Evolutionary conservation across 2,113 vertebrate species (phyloP).

Genomic region (Ia io): DNA sequence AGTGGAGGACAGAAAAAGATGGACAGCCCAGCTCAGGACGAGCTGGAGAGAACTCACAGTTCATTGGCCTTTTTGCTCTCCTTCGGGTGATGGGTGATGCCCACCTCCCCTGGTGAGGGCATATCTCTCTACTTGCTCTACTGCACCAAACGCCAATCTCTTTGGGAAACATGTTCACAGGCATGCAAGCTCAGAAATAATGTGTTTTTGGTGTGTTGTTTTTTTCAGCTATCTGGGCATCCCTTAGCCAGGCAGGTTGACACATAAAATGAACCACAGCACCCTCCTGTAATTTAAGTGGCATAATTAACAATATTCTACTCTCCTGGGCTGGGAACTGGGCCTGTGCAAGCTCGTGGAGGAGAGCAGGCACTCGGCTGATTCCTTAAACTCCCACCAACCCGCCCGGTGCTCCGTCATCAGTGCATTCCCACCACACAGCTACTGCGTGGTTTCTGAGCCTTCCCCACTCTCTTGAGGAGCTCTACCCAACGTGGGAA

Average conservation of each 20-base stretch:
- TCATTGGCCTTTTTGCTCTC: background rate
- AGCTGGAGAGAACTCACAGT: background rate
- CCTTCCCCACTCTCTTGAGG: background rate
- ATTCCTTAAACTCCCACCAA: background rate
- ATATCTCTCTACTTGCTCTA: background rate
- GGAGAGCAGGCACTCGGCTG: background rate
- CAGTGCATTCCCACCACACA: background rate
- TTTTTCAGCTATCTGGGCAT: background rate
- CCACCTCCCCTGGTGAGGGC: background rate
- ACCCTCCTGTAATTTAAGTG: background rate
- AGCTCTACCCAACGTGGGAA: background rate
- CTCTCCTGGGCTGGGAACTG: background rate
- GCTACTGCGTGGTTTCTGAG: background rate
- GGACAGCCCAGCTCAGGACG: background rate
- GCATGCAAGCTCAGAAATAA: background rate
- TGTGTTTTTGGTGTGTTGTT: background rate
- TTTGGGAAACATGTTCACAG: background rate
- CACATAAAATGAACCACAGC: background rate
- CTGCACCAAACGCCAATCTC: background rate
- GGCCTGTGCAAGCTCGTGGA: accelerated
- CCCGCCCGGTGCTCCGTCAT: background rate
- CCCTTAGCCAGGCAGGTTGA: background rate
- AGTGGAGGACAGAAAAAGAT: background rate
- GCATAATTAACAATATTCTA: background rate
- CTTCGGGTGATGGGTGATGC: background rate